Evolutionary conservation across 2,113 vertebrate species (phyloP), one percentile per base, ranked within the genome.

Genomic region (Syngnathus typhle): DNA sequence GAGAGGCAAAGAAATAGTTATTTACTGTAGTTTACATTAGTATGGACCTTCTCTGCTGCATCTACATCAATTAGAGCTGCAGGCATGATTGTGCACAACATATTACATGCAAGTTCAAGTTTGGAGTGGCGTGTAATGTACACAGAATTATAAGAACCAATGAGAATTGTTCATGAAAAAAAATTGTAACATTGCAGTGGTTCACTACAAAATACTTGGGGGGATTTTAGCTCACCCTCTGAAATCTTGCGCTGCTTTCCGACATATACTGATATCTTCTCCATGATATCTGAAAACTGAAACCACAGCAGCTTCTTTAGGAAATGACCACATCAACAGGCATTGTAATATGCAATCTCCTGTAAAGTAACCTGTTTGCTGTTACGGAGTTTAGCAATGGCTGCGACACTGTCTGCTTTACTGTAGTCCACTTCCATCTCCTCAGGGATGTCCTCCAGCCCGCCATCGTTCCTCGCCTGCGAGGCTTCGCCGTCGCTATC

Each of bases 311-410:
- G 19, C 6, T 52, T 10, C 10, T 47, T 12, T 12, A 1, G 6
- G 5, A 12, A 39, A 64, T 1, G 8, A 52, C 15, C 6, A 62
- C 12, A 19, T 41, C 15, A 68, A 11, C 1, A n/a, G 16, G 56
- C 0, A 10, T 16, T 23, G 44, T 21, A 65, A 1, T 21, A 1
- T 21, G 9, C 19, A 19, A 49, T 7, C 46, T 6, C 46, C 18
- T 89, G 88, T 49, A 95, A n/a, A n/a, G n/a, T n/a, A n/a, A n/a
- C 95, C 84, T 92, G 91, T 85, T 93, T 95, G 87, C 95, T 95
- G 69, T 95, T 93, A 74, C 93, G 91, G 3, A 96, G 90, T 79
- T 96, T 96, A n/a, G 95, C 95, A 1, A 96, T 96, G 67, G 93
- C 93, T 0, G 92, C 84, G 47, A 96, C 93, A 0, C 93, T 94